Evolutionary conservation across 2,797 vertebrate genomes (phyloP), one percentile per base, ranked within the genome.

Genomic region (Chelidonichthys spinosus): DNA sequence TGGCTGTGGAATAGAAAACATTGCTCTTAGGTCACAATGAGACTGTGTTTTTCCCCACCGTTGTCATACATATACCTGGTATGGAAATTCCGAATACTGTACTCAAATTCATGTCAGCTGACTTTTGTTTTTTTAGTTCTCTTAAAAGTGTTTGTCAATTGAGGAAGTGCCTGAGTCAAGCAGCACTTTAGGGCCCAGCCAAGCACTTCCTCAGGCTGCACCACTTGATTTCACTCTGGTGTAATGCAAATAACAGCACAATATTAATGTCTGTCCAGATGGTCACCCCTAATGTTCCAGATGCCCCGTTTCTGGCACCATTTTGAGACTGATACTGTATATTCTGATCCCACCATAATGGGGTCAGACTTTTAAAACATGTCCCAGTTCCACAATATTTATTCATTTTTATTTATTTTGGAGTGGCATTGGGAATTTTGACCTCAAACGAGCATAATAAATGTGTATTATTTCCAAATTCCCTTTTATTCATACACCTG

Each of bases 181-280:
- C 62, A 55, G 70, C 54, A 64, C 84, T 55, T 81, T 83, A 78
- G 56, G 59, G 75, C 69, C 63, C 44, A 82, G 74, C 75, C 13
- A 32, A 86, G 72, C 82, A 85, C 86, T 93, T 92, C 90, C 91
- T 90, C 69, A 36, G 65, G 61, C 72, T 69, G 70, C 63, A 50
- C 59, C 73, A 43, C 81, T 67, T 18, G 25, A 74, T 81, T 81
- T 85, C 68, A 44, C 62, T 68, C 77, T 32, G 32, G 67, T 74
- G 18, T 44, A 46, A 72, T 33, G 46, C 2, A 63, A 61, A 54
- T 42, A 32, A 42, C 43, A 15, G 4, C 52, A 7, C 13, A 39
- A 9, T 11, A 25, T 47, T 25, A 11, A 36, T 2, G n/a, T 49
- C 6, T 14, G 33, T 56, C 14, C 11, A 56, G 15, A 44, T 37